A percentile compares a stretch with the other conserved stretches of the same genome.
phyloP scores from a whole-genome alignment of 2,888 invertebrate genomes.

The Hermodice carunculata region DNA sequence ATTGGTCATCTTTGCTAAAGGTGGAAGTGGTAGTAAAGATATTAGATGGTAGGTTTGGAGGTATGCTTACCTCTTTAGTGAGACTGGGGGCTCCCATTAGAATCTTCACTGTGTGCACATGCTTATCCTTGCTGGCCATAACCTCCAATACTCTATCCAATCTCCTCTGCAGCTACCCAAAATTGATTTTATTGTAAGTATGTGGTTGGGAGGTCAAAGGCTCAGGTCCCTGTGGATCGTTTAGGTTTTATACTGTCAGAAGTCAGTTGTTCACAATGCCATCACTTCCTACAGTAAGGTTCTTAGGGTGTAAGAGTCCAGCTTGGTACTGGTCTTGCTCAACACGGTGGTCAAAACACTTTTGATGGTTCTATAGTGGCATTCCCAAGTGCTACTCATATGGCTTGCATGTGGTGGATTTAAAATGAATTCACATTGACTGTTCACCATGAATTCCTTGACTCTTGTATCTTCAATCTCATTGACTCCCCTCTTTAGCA shows the following conservation, averaged over 20 bases:
- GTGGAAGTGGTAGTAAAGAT: too few species aligned
- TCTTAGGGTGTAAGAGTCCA: conserved; percentile 28
- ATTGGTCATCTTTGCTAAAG: too few species aligned
- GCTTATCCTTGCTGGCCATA: too few species aligned
- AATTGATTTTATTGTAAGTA: conserved; percentile 33
- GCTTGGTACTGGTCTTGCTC: background rate
- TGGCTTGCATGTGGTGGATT: conserved; percentile 44
- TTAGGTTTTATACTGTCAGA: conserved; percentile 2
- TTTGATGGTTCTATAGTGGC: conserved; percentile 41
- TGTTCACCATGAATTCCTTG: conserved; percentile 13
- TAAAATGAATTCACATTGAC: conserved; percentile 26
- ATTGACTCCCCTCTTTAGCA: conserved; percentile 23
- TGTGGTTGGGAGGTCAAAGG: conserved; percentile 28
- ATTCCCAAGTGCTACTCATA: conserved; percentile 47
- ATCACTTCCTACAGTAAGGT: conserved; percentile 30
- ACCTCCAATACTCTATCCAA: too few species aligned
- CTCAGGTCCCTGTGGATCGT: conserved; percentile 16
- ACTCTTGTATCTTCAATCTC: conserved; percentile 22
- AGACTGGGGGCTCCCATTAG: too few species aligned
- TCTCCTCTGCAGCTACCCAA: conserved; percentile 31
- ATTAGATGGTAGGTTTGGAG: too few species aligned
- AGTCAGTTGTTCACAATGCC: conserved; percentile 31
- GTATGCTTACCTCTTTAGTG: too few species aligned
- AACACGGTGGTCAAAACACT: conserved; percentile 31
- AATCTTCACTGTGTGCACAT: too few species aligned